Percentiles rank a stretch among this genome's conserved stretches.
Conservation (phyloP, 2,888 invertebrate species). For the Ectobius pallidus region DNA sequence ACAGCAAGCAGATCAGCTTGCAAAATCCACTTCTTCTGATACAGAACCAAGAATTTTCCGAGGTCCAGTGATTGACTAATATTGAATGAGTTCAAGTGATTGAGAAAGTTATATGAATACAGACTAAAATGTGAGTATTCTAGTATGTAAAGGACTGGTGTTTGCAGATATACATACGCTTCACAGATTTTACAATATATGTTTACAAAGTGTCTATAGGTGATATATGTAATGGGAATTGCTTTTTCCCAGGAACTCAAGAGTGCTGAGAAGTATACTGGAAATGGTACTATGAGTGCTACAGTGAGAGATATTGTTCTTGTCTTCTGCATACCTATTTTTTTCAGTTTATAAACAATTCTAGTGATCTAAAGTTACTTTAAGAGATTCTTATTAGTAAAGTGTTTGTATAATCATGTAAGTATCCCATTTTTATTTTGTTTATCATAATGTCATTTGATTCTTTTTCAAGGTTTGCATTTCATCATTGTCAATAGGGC, state of each 20-base stretch:
- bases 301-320: too few species aligned
- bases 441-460: too few species aligned
- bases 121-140: background rate
- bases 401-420: too few species aligned
- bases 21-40: background rate
- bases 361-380: too few species aligned
- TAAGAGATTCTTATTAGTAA: too few species aligned
- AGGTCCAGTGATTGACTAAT: conserved; percentile 1
- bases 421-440: too few species aligned
- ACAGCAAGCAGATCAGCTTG: background rate
- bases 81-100: background rate
- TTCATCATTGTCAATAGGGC: too few species aligned
- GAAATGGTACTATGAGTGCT: background rate
- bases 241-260: background rate
- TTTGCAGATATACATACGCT: background rate
- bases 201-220: conserved; percentile 2
- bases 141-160: background rate
- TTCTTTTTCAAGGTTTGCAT: too few species aligned
- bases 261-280: background rate
- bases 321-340: too few species aligned
- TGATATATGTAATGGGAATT: background rate
- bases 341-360: too few species aligned
- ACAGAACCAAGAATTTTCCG: background rate
- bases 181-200: conserved; percentile 6
- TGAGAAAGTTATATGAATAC: background rate